These are phyloP conservation scores for Siderastrea siderea DNA, from an alignment of 92 coral and sea anemone species.

Conservation along the genomic window DNA sequence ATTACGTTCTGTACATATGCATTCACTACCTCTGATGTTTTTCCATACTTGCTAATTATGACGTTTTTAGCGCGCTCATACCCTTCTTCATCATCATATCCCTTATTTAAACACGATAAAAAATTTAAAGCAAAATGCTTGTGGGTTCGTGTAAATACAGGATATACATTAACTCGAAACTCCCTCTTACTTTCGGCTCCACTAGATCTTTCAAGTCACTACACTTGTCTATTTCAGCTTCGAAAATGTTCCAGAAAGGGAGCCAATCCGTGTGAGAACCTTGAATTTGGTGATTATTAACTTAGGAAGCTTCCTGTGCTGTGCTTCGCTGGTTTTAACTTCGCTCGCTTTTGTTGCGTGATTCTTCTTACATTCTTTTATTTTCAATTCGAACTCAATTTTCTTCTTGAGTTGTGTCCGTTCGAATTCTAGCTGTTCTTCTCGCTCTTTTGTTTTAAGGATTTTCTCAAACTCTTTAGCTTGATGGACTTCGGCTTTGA, in stretches of 20 bases:
- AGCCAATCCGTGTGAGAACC: slow-evolving; percentile 23
- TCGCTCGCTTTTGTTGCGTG: background rate
- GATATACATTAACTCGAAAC: too few relatives aligned
- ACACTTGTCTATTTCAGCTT: slow-evolving; percentile 39
- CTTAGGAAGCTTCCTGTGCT: slow-evolving; percentile 18
- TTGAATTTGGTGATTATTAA: slow-evolving; percentile 9
- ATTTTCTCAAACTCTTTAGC: background rate
- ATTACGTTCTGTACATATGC: slow-evolving; percentile 32
- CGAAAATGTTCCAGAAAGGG: slow-evolving; percentile 35
- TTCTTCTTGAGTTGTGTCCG: slow-evolving; percentile 8
- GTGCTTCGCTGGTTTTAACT: background rate
- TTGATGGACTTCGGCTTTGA: background rate
- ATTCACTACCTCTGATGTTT: slow-evolving; percentile 40
- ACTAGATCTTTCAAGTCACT: slow-evolving; percentile 24
- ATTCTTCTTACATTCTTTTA: background rate
- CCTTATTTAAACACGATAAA: too few relatives aligned
- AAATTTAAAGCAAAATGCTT: too few relatives aligned
- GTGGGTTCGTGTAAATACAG: too few relatives aligned
- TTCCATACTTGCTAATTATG: slow-evolving; percentile 40
- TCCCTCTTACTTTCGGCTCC: slow-evolving; percentile 35
- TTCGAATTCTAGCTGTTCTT: slow-evolving; percentile 15
- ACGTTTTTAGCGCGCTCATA: slow-evolving; percentile 36
- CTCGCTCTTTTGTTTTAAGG: slow-evolving; percentile 17
- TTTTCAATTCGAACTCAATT: background rate
- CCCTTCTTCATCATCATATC: slow-evolving; percentile 4